A percentile compares a stretch with the other conserved stretches of the same genome.
phyloP scores from a whole-genome alignment of 1,140 invertebrate genomes.

The Hyles vespertilio region DNA sequence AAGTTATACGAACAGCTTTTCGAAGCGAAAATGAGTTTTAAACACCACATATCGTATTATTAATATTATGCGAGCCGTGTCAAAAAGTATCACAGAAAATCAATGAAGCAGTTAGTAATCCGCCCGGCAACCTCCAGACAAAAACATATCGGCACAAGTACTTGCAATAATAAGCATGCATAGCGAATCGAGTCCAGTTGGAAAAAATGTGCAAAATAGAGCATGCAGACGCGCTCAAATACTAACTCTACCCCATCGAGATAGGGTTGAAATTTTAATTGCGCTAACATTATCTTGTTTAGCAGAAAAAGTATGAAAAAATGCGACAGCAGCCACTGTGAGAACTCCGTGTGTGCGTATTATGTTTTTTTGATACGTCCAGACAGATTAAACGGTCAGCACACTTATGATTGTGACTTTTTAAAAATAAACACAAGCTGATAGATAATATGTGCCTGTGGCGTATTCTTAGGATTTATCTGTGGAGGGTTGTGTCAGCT shows the following conservation, averaged over 20 bases:
- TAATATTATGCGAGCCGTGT: background rate
- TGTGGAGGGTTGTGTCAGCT: no score
- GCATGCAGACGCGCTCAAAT: background rate
- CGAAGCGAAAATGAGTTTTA: no score
- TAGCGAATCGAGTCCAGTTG: background rate
- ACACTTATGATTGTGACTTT: background rate
- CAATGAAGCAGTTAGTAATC: slow-evolving; percentile 51
- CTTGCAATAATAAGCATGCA: slow-evolving; percentile 6
- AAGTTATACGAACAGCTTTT: no score
- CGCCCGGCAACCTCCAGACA: slow-evolving; percentile 26
- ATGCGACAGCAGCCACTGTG: slow-evolving; percentile 12
- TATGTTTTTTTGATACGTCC: slow-evolving; percentile 12
- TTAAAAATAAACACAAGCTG: background rate
- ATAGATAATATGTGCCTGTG: background rate
- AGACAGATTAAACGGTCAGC: slow-evolving; percentile 10
- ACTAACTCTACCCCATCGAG: background rate
- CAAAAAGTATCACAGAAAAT: slow-evolving; percentile 19
- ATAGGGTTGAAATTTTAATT: slow-evolving; percentile 2
- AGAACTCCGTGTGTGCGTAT: slow-evolving; percentile 7
- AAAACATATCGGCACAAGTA: slow-evolving; percentile 15
- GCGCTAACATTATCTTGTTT: background rate
- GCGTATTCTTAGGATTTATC: no score
- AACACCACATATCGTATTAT: no score
- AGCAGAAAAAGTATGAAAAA: slow-evolving; percentile 13
- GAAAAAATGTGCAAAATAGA: slow-evolving; percentile 20